Evolutionary conservation across 2,888 invertebrate species (phyloP).

Genomic region (Panorpa germanica): DNA sequence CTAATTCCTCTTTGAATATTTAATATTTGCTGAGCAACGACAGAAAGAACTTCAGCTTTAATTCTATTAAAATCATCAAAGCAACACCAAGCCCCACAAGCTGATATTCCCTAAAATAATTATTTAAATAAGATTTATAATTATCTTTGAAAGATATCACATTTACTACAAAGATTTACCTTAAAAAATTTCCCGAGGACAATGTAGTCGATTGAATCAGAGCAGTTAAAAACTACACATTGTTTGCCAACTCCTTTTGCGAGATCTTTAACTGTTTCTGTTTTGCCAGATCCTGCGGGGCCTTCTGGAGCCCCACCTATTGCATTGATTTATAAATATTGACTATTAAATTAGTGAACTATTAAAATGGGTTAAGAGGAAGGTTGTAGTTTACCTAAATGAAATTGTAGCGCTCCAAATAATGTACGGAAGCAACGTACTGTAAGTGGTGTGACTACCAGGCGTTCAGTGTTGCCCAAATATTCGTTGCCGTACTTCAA

Average conservation of each 20-base stretch:
- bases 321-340: too few relatives aligned
- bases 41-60: constrained; percentile 81
- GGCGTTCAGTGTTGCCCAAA: constrained; percentile 68
- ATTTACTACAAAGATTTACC: too few relatives aligned
- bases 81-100: constrained; percentile 91
- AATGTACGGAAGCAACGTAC: constrained; percentile 85
- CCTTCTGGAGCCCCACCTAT: constrained; percentile 83
- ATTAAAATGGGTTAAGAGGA: too few relatives aligned
- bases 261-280: constrained; percentile 86
- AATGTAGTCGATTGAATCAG: constrained; percentile 83
- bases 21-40: constrained; percentile 88
- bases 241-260: constrained; percentile 93
- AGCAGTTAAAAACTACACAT: constrained; percentile 93
- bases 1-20: constrained; percentile 84
- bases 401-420: constrained; percentile 78
- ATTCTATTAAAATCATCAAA: constrained; percentile 95
- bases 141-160: too few relatives aligned
- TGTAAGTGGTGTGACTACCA: constrained; percentile 87
- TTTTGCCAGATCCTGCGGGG: constrained; percentile 79
- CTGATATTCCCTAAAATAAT: constrained; percentile 54
- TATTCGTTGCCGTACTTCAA: constrained; percentile 89
- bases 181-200: constrained; percentile 89
- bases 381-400: too few relatives aligned
- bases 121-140: too few relatives aligned
- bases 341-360: too few relatives aligned